These are phyloP conservation scores for Psittacula cyanocephala DNA, from an alignment of 2,113 vertebrate genomes.

Conservation along the genomic window DNA sequence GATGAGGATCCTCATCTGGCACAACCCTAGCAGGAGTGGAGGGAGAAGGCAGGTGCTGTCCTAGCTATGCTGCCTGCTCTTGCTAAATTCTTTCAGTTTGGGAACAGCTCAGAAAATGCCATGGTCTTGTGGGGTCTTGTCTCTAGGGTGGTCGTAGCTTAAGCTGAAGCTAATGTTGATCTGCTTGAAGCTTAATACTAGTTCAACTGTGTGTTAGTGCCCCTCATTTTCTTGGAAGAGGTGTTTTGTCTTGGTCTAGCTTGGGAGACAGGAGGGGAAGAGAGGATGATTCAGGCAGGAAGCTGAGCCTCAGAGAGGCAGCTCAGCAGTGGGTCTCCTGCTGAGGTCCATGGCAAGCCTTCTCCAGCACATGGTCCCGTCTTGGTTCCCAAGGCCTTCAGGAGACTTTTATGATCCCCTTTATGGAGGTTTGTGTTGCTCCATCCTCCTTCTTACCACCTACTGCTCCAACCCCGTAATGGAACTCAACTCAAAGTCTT, in stretches of 20 bases:
- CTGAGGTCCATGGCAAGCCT: background rate
- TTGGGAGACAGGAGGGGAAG: background rate
- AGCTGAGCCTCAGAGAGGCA: background rate
- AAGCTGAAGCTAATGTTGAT: background rate
- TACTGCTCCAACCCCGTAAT: background rate
- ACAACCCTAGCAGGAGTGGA: background rate
- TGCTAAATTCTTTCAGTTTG: background rate
- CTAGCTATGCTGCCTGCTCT: rapidly evolving
- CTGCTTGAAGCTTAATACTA: background rate
- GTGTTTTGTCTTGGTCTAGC: background rate
- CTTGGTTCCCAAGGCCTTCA: background rate
- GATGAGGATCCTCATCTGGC: background rate
- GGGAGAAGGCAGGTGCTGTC: background rate
- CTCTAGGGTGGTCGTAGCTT: background rate
- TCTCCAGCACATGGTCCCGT: background rate
- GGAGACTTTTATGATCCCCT: background rate
- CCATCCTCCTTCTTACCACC: background rate
- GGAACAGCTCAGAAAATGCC: rapidly evolving
- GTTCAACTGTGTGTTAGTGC: background rate
- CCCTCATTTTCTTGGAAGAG: background rate
- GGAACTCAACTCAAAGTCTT: rapidly evolving
- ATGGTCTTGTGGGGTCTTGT: background rate
- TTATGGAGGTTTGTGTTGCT: background rate
- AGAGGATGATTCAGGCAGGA: rapidly evolving
- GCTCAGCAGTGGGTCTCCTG: background rate